Evolutionary conservation across 1,140 invertebrate genomes (phyloP).

Genomic region (Zaprionus africanus): DNA sequence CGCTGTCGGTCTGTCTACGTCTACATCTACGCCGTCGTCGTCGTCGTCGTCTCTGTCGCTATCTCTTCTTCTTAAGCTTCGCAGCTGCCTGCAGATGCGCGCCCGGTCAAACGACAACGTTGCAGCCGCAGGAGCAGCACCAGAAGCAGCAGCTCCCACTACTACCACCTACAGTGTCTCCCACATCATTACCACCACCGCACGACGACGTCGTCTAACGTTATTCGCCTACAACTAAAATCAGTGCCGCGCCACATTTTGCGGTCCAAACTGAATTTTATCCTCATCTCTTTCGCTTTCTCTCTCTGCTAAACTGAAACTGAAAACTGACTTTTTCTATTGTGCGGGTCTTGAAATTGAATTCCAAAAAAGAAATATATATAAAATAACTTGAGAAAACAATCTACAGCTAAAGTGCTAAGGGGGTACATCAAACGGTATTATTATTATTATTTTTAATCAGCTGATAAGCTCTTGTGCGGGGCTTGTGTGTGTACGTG

Average conservation of each 20-base stretch:
- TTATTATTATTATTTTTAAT: slow-evolving; percentile 45
- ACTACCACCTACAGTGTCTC: slow-evolving; percentile 4
- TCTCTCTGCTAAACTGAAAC: slow-evolving; percentile 1
- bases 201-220: slow-evolving; percentile 12
- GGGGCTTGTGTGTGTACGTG: background rate
- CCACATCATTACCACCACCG: slow-evolving; percentile 13
- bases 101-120: slow-evolving; percentile 40
- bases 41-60: slow-evolving; percentile 25
- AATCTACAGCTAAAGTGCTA: slow-evolving; percentile 20
- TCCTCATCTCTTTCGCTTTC: background rate
- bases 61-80: slow-evolving; percentile 47
- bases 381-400: background rate
- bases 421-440: slow-evolving; percentile 16
- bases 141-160: slow-evolving; percentile 1
- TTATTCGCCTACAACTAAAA: slow-evolving; percentile 31
- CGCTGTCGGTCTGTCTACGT: slow-evolving; percentile 32
- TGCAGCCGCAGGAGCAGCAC: slow-evolving; percentile 30
- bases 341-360: background rate
- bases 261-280: slow-evolving; percentile 19
- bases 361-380: background rate
- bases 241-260: slow-evolving; percentile 4
- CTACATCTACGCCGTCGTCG: slow-evolving; percentile 10
- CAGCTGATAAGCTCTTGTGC: slow-evolving; percentile 51
- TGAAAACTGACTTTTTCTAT: slow-evolving; percentile 1
- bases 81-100: slow-evolving; percentile 53